Conservation (phyloP, 2,888 invertebrate genomes). For the Oscheius sp. region DNA sequence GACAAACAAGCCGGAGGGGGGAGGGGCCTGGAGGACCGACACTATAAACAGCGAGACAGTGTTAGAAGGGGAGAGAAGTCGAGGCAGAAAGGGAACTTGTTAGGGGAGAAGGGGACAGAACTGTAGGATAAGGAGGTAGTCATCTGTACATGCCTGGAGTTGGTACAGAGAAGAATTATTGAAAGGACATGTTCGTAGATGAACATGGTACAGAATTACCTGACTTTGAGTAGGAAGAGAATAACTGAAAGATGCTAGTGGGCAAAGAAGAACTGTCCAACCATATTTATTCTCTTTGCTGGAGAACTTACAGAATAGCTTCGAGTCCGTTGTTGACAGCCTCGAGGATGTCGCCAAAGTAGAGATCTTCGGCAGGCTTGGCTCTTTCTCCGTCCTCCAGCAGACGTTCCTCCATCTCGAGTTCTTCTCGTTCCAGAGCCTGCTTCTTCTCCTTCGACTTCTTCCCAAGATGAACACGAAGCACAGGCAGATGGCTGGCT, state of each 20-base stretch:
- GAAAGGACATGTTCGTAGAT: no score
- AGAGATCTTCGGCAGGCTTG: no score
- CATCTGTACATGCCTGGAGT: not conserved
- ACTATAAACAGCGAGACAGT: conserved; percentile 25
- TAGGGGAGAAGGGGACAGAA: no score
- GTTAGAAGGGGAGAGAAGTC: not conserved
- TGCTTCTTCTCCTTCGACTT: no score
- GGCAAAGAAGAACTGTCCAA: not conserved
- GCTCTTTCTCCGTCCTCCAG: no score
- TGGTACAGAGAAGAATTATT: not conserved
- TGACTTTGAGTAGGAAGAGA: not conserved
- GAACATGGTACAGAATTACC: not conserved
- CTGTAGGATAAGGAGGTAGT: no score
- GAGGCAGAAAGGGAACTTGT: conserved; percentile 3
- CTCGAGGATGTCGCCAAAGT: no score
- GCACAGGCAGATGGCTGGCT: not conserved
- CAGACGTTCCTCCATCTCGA: no score
- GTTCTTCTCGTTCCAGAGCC: no score
- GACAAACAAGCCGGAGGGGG: conserved; percentile 30
- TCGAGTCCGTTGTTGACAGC: no score
- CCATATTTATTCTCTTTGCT: not conserved
- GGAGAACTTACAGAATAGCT: no score
- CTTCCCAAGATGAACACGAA: no score
- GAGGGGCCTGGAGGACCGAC: conserved; percentile 23
- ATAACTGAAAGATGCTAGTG: not conserved